Conservation (phyloP, 2,888 invertebrate species). For the Onthophagus sagittarius region DNA sequence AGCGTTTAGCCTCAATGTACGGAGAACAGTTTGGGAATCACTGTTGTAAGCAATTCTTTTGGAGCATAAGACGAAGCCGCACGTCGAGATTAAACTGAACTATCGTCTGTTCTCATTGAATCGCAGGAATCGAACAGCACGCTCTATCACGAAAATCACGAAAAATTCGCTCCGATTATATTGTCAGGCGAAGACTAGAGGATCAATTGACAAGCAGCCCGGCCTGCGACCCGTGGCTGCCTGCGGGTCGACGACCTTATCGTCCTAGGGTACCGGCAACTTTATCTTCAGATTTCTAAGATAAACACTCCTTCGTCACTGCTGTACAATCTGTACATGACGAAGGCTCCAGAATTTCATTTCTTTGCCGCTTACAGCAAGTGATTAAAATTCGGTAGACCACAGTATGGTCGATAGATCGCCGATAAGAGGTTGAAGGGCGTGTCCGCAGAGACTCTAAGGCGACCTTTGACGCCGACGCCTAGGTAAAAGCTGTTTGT, state of each 20-base stretch:
- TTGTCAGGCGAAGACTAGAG: not conserved
- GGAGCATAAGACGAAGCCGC: not conserved
- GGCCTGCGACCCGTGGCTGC: constrained; percentile 1
- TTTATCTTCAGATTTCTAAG: constrained; percentile 6
- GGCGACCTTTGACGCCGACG: not conserved
- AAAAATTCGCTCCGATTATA: constrained; percentile 5
- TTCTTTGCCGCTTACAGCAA: no score
- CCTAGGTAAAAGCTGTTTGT: not conserved
- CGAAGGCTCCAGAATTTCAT: not conserved
- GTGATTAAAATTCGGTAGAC: not conserved
- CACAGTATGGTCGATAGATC: not conserved
- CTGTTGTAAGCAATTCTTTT: not conserved
- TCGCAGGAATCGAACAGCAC: not conserved
- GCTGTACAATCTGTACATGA: not conserved
- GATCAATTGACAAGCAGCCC: constrained; percentile 2
- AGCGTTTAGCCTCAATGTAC: no score
- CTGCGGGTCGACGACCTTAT: constrained; percentile 1
- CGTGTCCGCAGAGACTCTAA: not conserved
- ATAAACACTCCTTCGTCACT: not conserved
- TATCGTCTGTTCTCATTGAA: not conserved
- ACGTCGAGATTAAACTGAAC: not conserved
- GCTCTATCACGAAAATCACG: not conserved
- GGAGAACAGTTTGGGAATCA: no score
- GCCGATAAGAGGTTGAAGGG: not conserved
- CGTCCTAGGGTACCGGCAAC: not conserved